phyloP scores from a whole-genome alignment of 2,888 invertebrate species.

The Argyra leucocephala region DNA sequence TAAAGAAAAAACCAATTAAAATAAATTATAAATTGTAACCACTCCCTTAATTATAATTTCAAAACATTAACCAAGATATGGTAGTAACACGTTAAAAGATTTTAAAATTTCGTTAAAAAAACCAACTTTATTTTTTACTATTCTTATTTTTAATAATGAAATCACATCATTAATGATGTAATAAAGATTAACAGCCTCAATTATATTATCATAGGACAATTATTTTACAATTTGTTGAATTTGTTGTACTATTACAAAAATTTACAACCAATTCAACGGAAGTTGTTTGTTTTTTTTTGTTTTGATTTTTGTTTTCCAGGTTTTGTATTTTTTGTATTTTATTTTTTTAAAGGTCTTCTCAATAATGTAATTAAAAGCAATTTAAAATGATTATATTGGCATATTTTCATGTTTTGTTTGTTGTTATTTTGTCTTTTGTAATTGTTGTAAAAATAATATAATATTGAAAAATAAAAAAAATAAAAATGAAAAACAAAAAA shows the following conservation, averaged over 20 bases:
- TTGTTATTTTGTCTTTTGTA: not conserved
- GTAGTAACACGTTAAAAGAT: no score
- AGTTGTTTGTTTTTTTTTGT: not conserved
- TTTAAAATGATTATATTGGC: not conserved
- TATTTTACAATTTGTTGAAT: constrained; percentile 3
- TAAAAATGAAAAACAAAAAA: not conserved
- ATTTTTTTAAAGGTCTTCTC: no score
- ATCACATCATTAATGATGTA: no score
- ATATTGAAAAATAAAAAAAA: not conserved
- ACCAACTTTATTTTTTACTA: no score
- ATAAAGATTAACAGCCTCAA: no score
- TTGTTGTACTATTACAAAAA: not conserved
- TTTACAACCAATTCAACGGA: not conserved
- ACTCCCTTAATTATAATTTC: no score
- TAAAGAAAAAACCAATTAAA: no score
- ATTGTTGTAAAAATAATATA: not conserved
- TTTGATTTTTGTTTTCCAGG: not conserved
- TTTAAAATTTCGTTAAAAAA: no score
- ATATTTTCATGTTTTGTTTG: not conserved
- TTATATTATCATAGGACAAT: not conserved
- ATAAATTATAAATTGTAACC: no score
- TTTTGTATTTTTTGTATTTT: not conserved
- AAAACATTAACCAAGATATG: no score
- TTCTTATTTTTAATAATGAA: no score
- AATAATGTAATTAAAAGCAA: constrained; percentile 3